Evolutionary conservation across 2,797 vertebrate genomes (phyloP).

Genomic region (Mormyrops boulengeri): DNA sequence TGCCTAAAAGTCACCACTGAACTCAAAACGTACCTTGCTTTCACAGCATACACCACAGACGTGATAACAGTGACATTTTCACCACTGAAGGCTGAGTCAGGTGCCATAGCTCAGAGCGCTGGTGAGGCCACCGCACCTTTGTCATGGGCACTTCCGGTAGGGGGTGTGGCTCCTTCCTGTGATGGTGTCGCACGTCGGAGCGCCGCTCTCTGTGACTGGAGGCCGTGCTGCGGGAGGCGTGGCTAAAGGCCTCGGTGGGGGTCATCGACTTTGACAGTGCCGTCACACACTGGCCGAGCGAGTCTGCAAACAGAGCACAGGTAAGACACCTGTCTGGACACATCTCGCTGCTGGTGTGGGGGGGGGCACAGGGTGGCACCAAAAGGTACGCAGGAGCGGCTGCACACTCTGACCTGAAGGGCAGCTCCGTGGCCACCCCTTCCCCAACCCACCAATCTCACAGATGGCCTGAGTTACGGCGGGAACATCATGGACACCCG

Average conservation of each 20-base stretch:
- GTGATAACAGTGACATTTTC: neutral
- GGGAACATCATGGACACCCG: neutral
- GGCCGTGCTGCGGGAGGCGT: conserved; percentile 52
- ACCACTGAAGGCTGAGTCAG: neutral
- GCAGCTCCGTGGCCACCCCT: neutral
- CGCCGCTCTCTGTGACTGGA: conserved; percentile 60
- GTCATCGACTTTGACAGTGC: conserved; percentile 63
- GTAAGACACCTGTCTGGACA: neutral
- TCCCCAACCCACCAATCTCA: neutral
- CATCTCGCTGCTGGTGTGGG: neutral
- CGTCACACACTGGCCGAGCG: conserved; percentile 64
- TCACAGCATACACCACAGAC: neutral
- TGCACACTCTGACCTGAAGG: neutral
- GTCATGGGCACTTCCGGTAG: conserved; percentile 49
- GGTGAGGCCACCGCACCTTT: conserved; percentile 45
- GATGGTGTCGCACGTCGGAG: conserved; percentile 53
- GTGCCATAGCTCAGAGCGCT: neutral
- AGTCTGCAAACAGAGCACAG: conserved; percentile 43
- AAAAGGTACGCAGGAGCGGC: neutral
- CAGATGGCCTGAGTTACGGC: neutral
- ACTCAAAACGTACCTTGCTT: neutral
- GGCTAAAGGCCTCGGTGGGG: conserved; percentile 55
- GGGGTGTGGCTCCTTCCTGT: conserved; percentile 60
- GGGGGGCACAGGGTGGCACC: neutral
- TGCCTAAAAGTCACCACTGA: neutral